phyloP scores from a whole-genome alignment of 2,888 invertebrate genomes.

The Ecliptopera silaceata region DNA sequence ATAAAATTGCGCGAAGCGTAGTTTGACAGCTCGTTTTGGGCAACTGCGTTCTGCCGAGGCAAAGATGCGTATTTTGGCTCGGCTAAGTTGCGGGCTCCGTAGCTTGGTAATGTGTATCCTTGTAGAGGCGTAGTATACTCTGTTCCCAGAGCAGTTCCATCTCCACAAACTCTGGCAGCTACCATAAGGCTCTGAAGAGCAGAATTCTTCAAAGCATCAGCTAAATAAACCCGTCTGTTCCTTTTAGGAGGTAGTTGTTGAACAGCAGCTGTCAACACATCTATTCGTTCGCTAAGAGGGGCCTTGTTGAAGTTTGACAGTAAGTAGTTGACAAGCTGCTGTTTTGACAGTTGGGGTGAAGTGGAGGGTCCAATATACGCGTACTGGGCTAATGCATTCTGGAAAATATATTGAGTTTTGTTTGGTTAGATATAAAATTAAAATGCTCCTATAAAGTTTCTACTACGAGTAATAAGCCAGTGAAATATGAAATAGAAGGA shows the following conservation, averaged over 20 bases:
- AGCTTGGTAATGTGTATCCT: not conserved
- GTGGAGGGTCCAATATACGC: conserved; percentile 11
- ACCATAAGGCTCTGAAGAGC: conserved; percentile 50
- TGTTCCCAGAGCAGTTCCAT: not conserved
- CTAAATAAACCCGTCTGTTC: conserved; percentile 43
- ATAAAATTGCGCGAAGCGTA: no score
- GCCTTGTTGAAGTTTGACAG: conserved; percentile 18
- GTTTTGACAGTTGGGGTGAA: conserved; percentile 11
- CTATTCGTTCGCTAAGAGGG: conserved; percentile 41
- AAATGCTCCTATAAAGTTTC: no score
- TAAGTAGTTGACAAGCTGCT: conserved; percentile 19
- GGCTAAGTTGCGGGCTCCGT: not conserved
- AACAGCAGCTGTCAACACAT: conserved; percentile 40
- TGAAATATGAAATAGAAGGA: no score
- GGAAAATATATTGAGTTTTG: conserved; percentile 8
- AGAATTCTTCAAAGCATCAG: conserved; percentile 48
- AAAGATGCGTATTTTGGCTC: not conserved
- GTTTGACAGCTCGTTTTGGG: no score
- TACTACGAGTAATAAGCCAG: no score
- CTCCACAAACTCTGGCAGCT: conserved; percentile 42
- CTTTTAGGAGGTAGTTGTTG: conserved; percentile 41
- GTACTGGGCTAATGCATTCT: conserved; percentile 27
- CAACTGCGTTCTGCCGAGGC: not conserved
- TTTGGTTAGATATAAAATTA: no score
- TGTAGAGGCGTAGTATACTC: not conserved